These are phyloP conservation scores for Miichthys miiuy DNA, from an alignment of 2,797 vertebrate species.

Conservation along the genomic window DNA sequence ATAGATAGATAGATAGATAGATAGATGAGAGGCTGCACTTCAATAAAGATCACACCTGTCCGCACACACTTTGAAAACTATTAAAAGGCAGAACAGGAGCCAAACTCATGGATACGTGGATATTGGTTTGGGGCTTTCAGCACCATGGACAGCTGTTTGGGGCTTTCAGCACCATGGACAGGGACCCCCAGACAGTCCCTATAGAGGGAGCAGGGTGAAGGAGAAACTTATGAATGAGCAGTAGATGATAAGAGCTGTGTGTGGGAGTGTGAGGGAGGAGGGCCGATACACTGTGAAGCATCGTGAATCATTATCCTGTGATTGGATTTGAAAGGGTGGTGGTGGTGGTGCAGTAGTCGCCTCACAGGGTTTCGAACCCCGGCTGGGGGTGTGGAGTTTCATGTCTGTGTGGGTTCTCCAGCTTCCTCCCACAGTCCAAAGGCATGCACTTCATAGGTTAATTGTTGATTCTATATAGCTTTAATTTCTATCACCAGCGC, in stretches of 20 bases:
- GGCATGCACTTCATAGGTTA: no score
- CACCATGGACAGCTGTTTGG: slow-evolving; percentile 47
- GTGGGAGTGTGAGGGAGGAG: slow-evolving; percentile 36
- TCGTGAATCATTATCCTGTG: slow-evolving; percentile 55
- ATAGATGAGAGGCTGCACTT: slow-evolving; percentile 9
- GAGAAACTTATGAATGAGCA: slow-evolving; percentile 62
- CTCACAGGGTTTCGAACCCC: no score
- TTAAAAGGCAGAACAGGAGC: not conserved
- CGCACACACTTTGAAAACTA: not conserved
- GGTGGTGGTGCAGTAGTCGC: no score
- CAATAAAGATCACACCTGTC: not conserved
- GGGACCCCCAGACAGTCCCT: slow-evolving; percentile 31
- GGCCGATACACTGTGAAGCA: slow-evolving; percentile 38
- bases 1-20: slow-evolving; percentile 1
- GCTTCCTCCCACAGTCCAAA: no score
- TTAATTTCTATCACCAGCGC: no score
- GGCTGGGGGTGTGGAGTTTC: no score
- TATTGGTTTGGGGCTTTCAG: slow-evolving; percentile 49
- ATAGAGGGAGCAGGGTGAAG: not conserved
- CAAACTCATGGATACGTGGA: not conserved
- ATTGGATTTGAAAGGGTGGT: slow-evolving; percentile 18
- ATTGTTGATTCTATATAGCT: no score
- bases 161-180: slow-evolving; percentile 71
- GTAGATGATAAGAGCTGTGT: slow-evolving; percentile 33
- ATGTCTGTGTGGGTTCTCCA: no score